Evolutionary conservation across 2,888 invertebrate species (phyloP), one percentile per base, ranked within the genome.

Genomic region (Dendrolimus pini): DNA sequence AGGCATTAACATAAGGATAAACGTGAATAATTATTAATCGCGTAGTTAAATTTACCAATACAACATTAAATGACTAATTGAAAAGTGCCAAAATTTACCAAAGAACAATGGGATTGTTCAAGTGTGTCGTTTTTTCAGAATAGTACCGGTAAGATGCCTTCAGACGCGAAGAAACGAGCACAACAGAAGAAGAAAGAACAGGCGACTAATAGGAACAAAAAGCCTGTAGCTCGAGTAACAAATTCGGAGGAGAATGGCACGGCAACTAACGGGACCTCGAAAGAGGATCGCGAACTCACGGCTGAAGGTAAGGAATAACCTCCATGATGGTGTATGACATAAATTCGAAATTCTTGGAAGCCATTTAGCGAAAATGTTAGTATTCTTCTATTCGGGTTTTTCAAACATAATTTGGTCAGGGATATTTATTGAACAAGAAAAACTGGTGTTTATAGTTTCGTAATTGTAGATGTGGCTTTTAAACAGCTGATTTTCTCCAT

Each of bases 171-270:
- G 89, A 99, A 99, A 93, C 97, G 98, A 80, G 96, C 98, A 82
- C 98, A 97, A 79, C 97, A 97, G 80, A 97, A 98, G 85, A 99
- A 99, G 89, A 99, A 99, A 83, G 98, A 98, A 68, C 97, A 97
- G 58, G 96, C 96, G 7, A 96, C 95, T 78, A 94, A 93, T 62
- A 93, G 95, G 67, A 93, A 85, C 68, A 91, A 91, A 75, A 91
- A 91, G 62, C 87, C 92, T 64, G 87, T 92, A 68, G 82, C 89
- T 55, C 82, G 86, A 76, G 92, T 89, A 70, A 92, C 86, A 58
- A 80, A 83, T 56, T 85, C 85, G 30, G 92, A 92, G 3, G 91
- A 92, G 60, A 93, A 93, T 70, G 93, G 93, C 65, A 82, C 88
- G 56, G 86, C 87, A 59, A 83, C 90, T 41, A 80, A 85, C 66